Percentiles rank a stretch among this genome's conserved stretches.
phyloP scores from a whole-genome alignment of 1,140 invertebrate genomes.

The Pentalonia nigronervosa region DNA sequence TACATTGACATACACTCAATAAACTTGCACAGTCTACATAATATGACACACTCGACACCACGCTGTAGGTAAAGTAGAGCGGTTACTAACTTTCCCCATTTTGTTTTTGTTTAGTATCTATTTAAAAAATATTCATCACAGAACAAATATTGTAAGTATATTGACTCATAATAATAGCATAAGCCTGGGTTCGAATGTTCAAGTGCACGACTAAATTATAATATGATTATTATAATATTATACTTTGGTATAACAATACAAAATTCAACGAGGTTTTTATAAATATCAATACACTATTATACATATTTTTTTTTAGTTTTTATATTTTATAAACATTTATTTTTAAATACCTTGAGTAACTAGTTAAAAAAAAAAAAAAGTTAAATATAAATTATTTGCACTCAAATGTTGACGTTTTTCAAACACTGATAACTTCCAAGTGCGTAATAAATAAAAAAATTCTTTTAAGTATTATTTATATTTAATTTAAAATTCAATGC shows the following conservation, averaged over 20 bases:
- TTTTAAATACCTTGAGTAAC: not conserved
- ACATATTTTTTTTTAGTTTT: too few species aligned
- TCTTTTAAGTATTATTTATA: not conserved
- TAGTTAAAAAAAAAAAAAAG: not conserved
- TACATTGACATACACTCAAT: too few species aligned
- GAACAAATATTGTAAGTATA: too few species aligned
- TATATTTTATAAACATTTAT: too few species aligned
- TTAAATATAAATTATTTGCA: not conserved
- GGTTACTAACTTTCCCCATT: too few species aligned
- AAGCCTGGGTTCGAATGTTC: not conserved
- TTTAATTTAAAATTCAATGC: not conserved
- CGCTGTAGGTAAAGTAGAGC: too few species aligned
- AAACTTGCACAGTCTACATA: too few species aligned
- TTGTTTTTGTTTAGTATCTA: too few species aligned
- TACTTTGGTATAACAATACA: not conserved
- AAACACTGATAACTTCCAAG: not conserved
- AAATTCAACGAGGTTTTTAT: not conserved
- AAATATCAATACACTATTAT: not conserved
- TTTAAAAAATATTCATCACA: too few species aligned
- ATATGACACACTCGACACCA: too few species aligned
- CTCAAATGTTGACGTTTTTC: not conserved
- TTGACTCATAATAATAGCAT: too few species aligned
- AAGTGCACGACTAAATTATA: not conserved
- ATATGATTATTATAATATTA: not conserved
- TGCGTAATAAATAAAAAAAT: not conserved